Conservation (phyloP, 2,888 invertebrate species). For the Arrhopalites spinosus region DNA sequence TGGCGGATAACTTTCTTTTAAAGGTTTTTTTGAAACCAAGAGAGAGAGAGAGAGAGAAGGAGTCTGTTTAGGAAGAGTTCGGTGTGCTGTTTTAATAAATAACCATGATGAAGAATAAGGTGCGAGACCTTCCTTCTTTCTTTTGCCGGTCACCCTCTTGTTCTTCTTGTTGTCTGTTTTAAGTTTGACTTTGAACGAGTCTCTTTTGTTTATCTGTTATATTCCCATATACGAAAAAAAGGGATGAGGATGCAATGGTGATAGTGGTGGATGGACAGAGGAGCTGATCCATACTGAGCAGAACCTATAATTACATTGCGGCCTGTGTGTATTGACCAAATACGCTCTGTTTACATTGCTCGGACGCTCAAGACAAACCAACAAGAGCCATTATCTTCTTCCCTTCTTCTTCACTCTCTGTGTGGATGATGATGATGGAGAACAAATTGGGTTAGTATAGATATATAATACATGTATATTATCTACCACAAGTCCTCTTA, state of each 20-base stretch:
- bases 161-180: constrained; percentile 22
- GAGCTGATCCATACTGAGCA: constrained; percentile 23
- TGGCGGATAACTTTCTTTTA: constrained; percentile 24
- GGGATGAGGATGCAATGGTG: not conserved
- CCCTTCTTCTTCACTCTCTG: not conserved
- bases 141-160: constrained; percentile 14
- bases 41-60: too few species aligned
- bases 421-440: constrained; percentile 29
- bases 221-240: not conserved
- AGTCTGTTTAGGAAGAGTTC: constrained; percentile 2
- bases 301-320: constrained; percentile 36
- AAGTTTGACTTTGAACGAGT: constrained; percentile 23
- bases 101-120: constrained; percentile 32
- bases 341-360: constrained; percentile 34
- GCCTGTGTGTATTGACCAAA: constrained; percentile 33
- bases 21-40: not conserved
- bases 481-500: too few species aligned
- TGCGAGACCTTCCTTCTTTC: constrained; percentile 34
- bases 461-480: too few species aligned
- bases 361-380: constrained; percentile 24
- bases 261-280: not conserved
- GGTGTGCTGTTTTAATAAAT: constrained; percentile 38
- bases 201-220: constrained; percentile 16
- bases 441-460: constrained; percentile 36
- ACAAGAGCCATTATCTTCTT: constrained; percentile 26